Evolutionary conservation across 2,888 invertebrate genomes (phyloP), one percentile per base, ranked within the genome.

Genomic region (Cataglyphis rosenhaueri): DNA sequence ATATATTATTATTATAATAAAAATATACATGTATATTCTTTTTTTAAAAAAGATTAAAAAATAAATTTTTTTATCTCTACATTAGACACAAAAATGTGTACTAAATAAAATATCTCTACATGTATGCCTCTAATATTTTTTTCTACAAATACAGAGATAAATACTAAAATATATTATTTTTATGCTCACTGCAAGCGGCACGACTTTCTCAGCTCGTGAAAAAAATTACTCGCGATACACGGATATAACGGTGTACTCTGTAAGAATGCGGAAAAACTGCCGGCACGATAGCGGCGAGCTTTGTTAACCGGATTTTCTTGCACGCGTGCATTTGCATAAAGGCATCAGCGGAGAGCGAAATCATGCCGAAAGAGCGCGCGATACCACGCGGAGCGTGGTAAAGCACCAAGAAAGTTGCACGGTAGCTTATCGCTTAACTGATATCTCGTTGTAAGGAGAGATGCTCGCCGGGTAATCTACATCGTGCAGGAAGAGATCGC

Each of bases 381-480:
- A 78, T 44, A 52, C 41, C 59, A n/a, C 48, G 70, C 59, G 59
- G n/a, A 38, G 76, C 65, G 41, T 59, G 73, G 57, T 78, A 57
- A 79, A 64, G 70, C 83, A 86, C 76, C 83, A 73, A 59, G 83
- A 84, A 83, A 86, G 87, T 87, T 86, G 84, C 84, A 83, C 86
- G 85, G 89, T 89, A 89, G 89, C 85, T 89, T 89, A 89, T 89
- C 89, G 79, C 62, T 25, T 21, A 5, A 86, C 79, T 89, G 78
- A 90, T 89, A 89, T 89, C 89, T 89, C 84, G 81, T 88, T 89
- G 88, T 88, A 88, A 85, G 82, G 73, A 85, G 89, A 89, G 89
- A 89, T 89, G 89, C 88, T 87, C 79, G 55, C 35, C 83, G 65
- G 65, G 78, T 82, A 89, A 89, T 89, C 90, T 90, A 89, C 87